Percentiles rank a stretch among this genome's conserved stretches.
phyloP scores from a whole-genome alignment of 2,797 vertebrate species.

The Poecile montanus region DNA sequence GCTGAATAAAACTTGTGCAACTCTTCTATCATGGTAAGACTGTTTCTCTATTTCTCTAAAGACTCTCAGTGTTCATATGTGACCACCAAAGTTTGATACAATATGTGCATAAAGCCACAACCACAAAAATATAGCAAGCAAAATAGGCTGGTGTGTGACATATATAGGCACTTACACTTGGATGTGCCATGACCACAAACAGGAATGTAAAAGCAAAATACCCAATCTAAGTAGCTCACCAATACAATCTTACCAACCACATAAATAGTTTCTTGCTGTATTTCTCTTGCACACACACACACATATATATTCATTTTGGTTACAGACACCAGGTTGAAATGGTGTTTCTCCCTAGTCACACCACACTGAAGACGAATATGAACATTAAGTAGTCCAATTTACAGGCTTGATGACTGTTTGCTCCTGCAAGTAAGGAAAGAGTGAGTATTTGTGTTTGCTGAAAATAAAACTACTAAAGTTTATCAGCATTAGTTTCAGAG shows the following conservation, averaged over 20 bases:
- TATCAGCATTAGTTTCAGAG: not conserved
- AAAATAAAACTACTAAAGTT: not conserved
- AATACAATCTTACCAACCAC: not conserved
- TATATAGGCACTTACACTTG: not conserved
- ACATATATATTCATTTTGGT: not conserved
- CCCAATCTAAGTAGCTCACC: accelerated
- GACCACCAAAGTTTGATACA: accelerated
- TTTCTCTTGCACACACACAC: not conserved
- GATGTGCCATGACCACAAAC: not conserved
- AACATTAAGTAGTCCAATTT: not conserved
- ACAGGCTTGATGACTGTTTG: not conserved
- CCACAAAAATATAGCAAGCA: not conserved
- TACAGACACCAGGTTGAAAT: not conserved
- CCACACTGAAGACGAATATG: not conserved
- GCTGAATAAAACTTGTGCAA: not conserved
- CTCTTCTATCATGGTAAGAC: not conserved
- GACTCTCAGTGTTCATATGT: not conserved
- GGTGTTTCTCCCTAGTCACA: not conserved
- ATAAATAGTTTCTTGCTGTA: not conserved
- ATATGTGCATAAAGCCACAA: not conserved
- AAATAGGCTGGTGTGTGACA: not conserved
- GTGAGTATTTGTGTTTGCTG: not conserved
- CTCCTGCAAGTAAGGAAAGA: not conserved
- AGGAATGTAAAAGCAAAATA: not conserved
- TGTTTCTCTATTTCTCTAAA: not conserved